These are phyloP conservation scores for Eudyptes chrysolophus DNA, from an alignment of 2,113 vertebrate species.

Conservation along the genomic window DNA sequence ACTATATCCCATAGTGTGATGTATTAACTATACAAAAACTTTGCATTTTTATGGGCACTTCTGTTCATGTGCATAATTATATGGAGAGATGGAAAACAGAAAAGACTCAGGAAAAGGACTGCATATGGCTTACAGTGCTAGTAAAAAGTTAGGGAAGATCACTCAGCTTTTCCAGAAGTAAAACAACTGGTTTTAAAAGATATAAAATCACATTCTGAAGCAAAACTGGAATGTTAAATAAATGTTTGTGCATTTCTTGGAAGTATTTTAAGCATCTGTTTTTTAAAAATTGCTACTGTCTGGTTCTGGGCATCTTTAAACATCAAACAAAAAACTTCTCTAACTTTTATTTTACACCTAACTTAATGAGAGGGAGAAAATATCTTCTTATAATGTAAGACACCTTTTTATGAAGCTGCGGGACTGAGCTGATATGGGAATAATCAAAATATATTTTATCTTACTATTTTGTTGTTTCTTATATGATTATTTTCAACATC, in stretches of 20 bases:
- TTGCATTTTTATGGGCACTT: background rate
- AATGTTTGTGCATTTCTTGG: background rate
- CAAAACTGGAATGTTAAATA: background rate
- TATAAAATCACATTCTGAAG: background rate
- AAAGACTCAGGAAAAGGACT: background rate
- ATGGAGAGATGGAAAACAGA: background rate
- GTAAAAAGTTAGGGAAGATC: background rate
- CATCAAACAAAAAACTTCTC: background rate
- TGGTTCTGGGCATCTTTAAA: background rate
- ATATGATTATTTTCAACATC: background rate
- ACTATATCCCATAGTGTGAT: background rate
- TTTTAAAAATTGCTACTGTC: background rate
- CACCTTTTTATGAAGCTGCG: background rate
- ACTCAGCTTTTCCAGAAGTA: background rate
- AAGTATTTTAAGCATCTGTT: background rate
- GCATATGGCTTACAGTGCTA: background rate
- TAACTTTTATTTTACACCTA: background rate
- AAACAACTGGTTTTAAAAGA: background rate
- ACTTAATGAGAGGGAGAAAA: background rate
- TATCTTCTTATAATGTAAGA: background rate
- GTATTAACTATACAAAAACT: background rate
- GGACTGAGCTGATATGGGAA: background rate
- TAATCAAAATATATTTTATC: background rate
- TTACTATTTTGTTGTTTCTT: background rate
- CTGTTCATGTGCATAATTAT: background rate